Conservation (phyloP, 2,113 vertebrate genomes). For the Catharus fuscescens region DNA sequence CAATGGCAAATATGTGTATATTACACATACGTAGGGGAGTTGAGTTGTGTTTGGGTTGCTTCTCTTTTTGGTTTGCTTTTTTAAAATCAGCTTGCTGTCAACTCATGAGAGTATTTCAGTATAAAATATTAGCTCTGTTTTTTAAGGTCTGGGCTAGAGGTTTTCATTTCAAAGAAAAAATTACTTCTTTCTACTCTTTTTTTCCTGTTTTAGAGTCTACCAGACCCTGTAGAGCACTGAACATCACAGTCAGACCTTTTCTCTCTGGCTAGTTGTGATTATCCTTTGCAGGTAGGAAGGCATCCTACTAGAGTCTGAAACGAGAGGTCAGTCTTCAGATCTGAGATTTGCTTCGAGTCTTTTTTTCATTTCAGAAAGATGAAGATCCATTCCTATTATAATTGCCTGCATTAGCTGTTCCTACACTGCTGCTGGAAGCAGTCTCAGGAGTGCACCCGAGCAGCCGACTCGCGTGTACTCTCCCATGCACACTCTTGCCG, state of each 20-base stretch:
- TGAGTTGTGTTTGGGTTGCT: not conserved
- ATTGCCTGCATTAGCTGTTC: constrained; percentile 25
- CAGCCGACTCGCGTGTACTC: not conserved
- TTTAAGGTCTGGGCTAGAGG: not conserved
- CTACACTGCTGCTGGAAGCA: not conserved
- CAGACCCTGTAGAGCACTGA: not conserved
- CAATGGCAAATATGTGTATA: not conserved
- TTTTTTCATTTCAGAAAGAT: not conserved
- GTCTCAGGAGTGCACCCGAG: not conserved
- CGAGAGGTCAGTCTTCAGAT: constrained; percentile 38
- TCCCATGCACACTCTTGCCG: not conserved
- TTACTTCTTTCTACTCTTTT: not conserved
- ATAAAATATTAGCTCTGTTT: not conserved
- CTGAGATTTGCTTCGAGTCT: not conserved
- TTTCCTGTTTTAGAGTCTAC: not conserved
- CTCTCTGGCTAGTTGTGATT: constrained; percentile 13
- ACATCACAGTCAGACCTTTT: constrained; percentile 28
- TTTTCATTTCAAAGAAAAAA: not conserved
- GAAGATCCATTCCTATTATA: not conserved
- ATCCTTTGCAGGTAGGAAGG: not conserved
- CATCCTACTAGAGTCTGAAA: not conserved
- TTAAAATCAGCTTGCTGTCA: not conserved
- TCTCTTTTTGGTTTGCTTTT: not conserved
- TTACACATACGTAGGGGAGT: accelerated
- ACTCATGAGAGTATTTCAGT: not conserved